Conservation (phyloP, 2,797 vertebrate species). For the Lepilemur ruficaudatus region DNA sequence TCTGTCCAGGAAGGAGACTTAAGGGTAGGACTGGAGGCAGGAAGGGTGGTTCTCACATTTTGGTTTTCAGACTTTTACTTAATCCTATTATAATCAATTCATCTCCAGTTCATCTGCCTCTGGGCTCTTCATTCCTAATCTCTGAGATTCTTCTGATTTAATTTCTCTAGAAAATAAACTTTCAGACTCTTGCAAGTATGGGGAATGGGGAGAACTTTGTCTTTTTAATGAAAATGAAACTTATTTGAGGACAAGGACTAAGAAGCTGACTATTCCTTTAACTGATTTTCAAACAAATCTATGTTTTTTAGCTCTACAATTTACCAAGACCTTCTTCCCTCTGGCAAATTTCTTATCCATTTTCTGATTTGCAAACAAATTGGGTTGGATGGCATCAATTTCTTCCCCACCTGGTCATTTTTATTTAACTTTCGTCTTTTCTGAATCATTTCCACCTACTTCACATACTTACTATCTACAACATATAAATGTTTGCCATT, state of each 20-base stretch:
- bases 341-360: background rate
- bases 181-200: background rate
- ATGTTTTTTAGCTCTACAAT: background rate
- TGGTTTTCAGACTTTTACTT: background rate
- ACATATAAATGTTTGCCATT: background rate
- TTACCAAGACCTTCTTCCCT: background rate
- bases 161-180: background rate
- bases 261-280: background rate
- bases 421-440: background rate
- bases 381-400: background rate
- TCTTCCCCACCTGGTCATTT: background rate
- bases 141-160: background rate
- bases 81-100: background rate
- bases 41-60: background rate
- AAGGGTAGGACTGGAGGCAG: background rate
- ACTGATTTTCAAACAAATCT: background rate
- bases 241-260: background rate
- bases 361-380: background rate
- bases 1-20: background rate
- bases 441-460: background rate
- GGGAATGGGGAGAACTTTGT: background rate
- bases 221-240: background rate
- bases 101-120: background rate
- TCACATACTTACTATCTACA: background rate
- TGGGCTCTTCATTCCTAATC: background rate